Evolutionary conservation across 2,888 invertebrate species (phyloP), one percentile per base, ranked within the genome.

Genomic region (Tethea ocularis): DNA sequence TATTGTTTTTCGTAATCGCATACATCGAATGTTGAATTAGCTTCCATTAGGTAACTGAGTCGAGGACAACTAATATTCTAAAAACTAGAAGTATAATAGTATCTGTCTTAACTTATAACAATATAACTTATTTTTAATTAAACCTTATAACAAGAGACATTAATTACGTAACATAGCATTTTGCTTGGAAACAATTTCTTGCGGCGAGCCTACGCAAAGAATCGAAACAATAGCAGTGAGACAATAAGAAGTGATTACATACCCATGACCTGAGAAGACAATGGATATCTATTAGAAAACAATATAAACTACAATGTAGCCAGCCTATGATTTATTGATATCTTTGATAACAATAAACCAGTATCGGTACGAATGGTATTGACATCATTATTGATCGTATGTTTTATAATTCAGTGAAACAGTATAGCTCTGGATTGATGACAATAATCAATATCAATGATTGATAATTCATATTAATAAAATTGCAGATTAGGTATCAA

Each of bases 311-410:
- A 61, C 60, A 60, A 63, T 59, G 61, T 57, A 67, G 63, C 61
- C 68, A 74, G 73, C 69, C 72, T 65, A 78, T 83, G 82, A 87
- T 83, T 76, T 81, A 82, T 82, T 70, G 77, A 74, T 75, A 70
- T 74, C 69, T 77, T 69, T 66, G 71, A 70, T 69, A 71, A 67
- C 69, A 68, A 72, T 54, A 20, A 58, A 55, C 67, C 73, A 69
- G 68, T 72, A 67, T 74, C 72, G 66, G 66, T 68, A 65, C 69
- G 71, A 66, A 68, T 72, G 72, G 67, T 70, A 77, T 68, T 74
- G 76, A 77, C 76, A 77, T 74, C 62, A 74, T 68, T 61, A 69
- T 20, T 76, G 78, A 83, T 80, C 78, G 78, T 81, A 77, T 74
- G 69, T 72, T 72, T 72, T 66, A 62, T 60, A 59, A 64, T 62